A percentile compares a stretch with the other conserved stretches of the same genome.
Conservation (phyloP, 2,113 vertebrate genomes). For the Boleophthalmus pectinirostris region DNA sequence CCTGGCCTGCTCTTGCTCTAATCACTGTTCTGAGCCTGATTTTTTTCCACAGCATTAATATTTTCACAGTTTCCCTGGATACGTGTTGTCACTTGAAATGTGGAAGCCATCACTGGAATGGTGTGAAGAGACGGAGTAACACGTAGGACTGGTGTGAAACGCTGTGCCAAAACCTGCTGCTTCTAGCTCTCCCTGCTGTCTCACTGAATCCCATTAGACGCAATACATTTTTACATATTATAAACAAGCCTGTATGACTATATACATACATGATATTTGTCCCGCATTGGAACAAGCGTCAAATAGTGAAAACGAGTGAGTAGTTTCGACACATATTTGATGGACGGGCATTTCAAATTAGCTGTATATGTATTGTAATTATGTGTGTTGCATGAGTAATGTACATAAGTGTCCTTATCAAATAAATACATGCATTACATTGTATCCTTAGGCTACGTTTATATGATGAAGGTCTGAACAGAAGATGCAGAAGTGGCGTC, state of each 20-base stretch:
- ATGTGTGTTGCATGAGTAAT: too few species aligned
- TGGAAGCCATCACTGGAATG: constrained; percentile 38
- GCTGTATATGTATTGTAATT: too few species aligned
- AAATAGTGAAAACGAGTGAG: too few species aligned
- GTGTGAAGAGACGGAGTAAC: constrained; percentile 52
- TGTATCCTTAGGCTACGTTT: too few species aligned
- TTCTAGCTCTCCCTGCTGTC: constrained; percentile 23
- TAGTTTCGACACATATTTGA: too few species aligned
- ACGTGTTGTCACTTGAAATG: constrained; percentile 46
- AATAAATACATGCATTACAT: too few species aligned
- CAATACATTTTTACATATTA: not conserved
- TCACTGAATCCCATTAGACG: constrained; percentile 12
- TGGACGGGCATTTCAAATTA: too few species aligned
- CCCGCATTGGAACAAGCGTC: too few species aligned
- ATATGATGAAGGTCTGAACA: too few species aligned
- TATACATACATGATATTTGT: too few species aligned
- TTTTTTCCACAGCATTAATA: constrained; percentile 13
- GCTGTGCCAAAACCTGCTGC: constrained; percentile 50
- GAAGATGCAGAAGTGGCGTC: too few species aligned
- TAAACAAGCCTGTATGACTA: not conserved
- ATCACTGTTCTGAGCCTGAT: constrained; percentile 1
- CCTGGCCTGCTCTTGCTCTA: constrained; percentile 1
- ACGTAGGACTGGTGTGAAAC: constrained; percentile 50
- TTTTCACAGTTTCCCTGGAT: constrained; percentile 29
- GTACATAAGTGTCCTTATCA: too few species aligned